A percentile compares a stretch with the other conserved stretches of the same genome.
These are phyloP conservation scores for Synodontis membranacea DNA, from an alignment of 2,113 vertebrate species.

Conservation along the genomic window DNA sequence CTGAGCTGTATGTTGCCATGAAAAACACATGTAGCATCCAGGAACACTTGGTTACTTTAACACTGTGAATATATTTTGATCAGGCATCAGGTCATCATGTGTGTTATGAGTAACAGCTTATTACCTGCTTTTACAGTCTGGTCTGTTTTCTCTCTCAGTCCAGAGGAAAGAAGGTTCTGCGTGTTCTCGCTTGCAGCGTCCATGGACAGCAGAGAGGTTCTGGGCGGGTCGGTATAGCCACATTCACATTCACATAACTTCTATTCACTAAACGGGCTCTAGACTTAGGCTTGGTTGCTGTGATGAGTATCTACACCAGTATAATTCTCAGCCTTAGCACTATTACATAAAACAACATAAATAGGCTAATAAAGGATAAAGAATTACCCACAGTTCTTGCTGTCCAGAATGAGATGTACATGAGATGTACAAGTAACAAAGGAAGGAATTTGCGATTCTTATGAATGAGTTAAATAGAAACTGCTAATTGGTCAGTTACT, in stretches of 20 bases:
- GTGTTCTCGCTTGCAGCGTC: constrained; percentile 89
- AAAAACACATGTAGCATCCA: background rate
- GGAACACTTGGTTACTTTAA: background rate
- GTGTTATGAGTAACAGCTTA: background rate
- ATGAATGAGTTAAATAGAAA: background rate
- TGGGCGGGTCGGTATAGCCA: constrained; percentile 81
- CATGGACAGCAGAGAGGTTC: constrained; percentile 85
- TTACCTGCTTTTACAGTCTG: background rate
- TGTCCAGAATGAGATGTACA: background rate
- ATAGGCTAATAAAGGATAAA: background rate
- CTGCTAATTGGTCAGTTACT: background rate
- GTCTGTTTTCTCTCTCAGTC: constrained; percentile 68
- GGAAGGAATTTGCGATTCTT: background rate
- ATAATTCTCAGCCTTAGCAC: background rate
- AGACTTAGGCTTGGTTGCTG: background rate
- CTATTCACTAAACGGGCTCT: background rate
- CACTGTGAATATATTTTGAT: background rate
- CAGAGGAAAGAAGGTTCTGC: constrained; percentile 88
- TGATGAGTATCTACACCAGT: background rate
- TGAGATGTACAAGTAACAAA: background rate
- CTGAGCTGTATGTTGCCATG: background rate
- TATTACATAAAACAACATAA: background rate
- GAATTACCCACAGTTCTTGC: background rate
- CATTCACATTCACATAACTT: background rate
- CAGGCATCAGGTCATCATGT: background rate